Base-by-base conservation (phyloP, 2,797 vertebrate genomes). In the Hafferia zeledoni region DNA sequence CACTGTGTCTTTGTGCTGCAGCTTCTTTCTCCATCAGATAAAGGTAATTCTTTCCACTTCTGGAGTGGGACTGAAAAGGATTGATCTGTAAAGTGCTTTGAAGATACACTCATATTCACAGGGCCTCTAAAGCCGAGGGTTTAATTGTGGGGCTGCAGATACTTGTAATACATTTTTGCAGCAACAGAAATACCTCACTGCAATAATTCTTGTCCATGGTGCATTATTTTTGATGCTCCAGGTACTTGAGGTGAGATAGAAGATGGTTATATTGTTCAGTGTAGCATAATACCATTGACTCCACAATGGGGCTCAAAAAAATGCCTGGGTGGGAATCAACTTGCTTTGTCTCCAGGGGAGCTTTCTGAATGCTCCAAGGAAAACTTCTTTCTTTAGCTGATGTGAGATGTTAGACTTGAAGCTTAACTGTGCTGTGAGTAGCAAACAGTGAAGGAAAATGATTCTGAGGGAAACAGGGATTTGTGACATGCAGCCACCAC, bases 1-100 rank as follows among this genome's bases (percentile, higher is more conserved):
- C 94, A 95, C 71, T 1, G 33, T 83, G 63, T 68, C 90, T 83
- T 93, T 96, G 93, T 95, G 68, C 89, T 93, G 71, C 75, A 87
- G 86, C 71, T 94, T 85, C 78, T 88, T 83, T 81, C 87, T 86
- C 82, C 65, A 71, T 94, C 61, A 92, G 83, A 83, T 84, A 87
- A 95, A 95, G 74, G 77, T 79, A 93, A 90, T 75, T 89, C 44
- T 96, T 93, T 87, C 78, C 23, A 65, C 49, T 94, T 60, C 64
- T 53, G n/a, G 33, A 84, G 39, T 72, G 78, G 46, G 85, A 53
- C 87, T 90, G 79, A 33, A 92, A 89, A 83, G 52, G 60, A 83
- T 68, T 70, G 67, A 92, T 93, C 89, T 94, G 23, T 57, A 64
- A 83, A 93, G 72, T 65, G 57, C 53, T 87, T 72, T 92, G 75